Conservation (phyloP, 2,113 vertebrate genomes). For the Sterrhoptilus dennistouni region DNA sequence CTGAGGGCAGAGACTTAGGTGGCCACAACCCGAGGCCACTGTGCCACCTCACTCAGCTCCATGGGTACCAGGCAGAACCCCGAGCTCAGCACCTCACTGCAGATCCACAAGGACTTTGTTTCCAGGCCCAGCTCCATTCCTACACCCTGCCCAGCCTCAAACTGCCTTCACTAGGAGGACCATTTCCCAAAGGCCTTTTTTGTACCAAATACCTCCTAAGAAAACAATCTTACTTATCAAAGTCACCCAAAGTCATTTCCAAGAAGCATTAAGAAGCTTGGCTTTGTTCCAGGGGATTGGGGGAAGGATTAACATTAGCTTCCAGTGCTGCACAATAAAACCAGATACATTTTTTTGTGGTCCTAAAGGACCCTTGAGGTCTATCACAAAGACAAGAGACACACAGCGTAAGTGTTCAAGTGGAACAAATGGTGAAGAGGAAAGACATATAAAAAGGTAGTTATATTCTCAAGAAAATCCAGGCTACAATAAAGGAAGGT, state of each 20-base stretch:
- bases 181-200: neutral
- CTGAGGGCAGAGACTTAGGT: neutral
- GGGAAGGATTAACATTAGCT: neutral
- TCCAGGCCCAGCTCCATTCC: neutral
- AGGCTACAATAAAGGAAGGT: neutral
- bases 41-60: neutral
- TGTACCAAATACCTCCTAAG: neutral
- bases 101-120: neutral
- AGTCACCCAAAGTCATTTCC: neutral
- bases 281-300: neutral
- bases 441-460: neutral
- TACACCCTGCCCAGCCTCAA: neutral
- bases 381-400: neutral
- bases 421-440: neutral
- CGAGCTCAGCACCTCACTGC: fast-evolving
- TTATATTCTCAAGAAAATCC: neutral
- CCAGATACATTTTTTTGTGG: neutral
- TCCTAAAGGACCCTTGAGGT: neutral
- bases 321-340: neutral
- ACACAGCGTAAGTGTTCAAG: neutral
- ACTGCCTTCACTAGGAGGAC: neutral
- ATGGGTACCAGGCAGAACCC: fast-evolving
- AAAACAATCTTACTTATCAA: neutral
- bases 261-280: neutral
- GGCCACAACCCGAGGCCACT: fast-evolving